Conservation (phyloP, 2,113 vertebrate species). For the Ellobius talpinus region DNA sequence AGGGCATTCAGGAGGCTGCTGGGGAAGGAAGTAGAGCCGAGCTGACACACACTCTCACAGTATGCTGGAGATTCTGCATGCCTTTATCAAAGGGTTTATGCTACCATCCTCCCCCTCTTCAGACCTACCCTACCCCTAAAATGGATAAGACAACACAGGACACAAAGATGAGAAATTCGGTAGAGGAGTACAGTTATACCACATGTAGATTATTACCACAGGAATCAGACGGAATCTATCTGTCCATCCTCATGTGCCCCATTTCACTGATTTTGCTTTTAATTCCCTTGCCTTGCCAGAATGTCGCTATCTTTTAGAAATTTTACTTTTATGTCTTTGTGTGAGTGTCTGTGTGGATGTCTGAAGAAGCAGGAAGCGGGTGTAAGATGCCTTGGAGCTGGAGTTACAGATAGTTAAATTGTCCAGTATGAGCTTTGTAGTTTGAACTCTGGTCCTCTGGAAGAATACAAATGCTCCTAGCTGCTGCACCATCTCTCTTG, state of each 20-base stretch:
- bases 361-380: not conserved
- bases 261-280: not conserved
- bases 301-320: not conserved
- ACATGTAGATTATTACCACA: not conserved
- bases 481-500: not conserved
- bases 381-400: not conserved
- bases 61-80: not conserved
- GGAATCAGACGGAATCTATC: not conserved
- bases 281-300: not conserved
- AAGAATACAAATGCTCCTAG: not conserved
- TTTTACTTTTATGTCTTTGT: not conserved
- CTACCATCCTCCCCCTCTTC: not conserved
- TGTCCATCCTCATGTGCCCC: not conserved
- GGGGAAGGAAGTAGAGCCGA: not conserved
- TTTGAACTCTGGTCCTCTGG: not conserved
- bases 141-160: not conserved
- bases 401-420: not conserved
- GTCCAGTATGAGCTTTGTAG: not conserved
- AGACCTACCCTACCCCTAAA: not conserved
- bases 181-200: rapidly evolving
- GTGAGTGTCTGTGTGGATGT: not conserved
- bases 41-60: not conserved
- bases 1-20: not conserved
- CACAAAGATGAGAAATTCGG: not conserved
- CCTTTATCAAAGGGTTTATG: not conserved